Evolutionary conservation across 23 tunicate species (phyloP).

Genomic region (Halocynthia aurantium): DNA sequence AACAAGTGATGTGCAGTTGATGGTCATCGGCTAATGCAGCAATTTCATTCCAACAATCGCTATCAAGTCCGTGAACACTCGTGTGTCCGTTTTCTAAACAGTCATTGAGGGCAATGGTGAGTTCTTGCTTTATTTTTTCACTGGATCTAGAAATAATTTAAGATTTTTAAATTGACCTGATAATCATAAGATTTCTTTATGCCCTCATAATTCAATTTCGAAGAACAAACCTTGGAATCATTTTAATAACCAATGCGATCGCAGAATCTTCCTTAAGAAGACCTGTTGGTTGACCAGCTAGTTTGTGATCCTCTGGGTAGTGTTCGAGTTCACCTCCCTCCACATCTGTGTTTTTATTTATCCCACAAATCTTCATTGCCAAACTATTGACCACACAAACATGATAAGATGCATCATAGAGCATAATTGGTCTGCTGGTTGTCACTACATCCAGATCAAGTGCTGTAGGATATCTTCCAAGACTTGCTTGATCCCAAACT

Average conservation of each 20-base stretch:
- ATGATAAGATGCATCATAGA: constrained; percentile 45
- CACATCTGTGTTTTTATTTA: constrained; percentile 27
- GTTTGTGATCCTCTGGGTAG: constrained; percentile 40
- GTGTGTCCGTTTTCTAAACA: constrained; percentile 75
- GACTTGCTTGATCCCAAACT: constrained; percentile 44
- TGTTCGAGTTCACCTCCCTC: constrained; percentile 32
- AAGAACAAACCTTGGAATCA: constrained; percentile 19
- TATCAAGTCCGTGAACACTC: constrained; percentile 73
- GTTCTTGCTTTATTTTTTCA: constrained; percentile 32
- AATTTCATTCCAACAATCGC: constrained; percentile 43
- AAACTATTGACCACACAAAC: constrained; percentile 49
- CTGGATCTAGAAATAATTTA: background rate
- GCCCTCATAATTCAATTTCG: background rate
- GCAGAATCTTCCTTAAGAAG: constrained; percentile 53
- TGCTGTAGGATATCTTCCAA: constrained; percentile 56
- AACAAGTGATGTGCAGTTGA: constrained; percentile 43
- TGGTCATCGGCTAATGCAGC: constrained; percentile 50
- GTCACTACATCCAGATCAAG: constrained; percentile 54
- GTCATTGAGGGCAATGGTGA: constrained; percentile 38
- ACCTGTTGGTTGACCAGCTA: constrained; percentile 63
- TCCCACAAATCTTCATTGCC: constrained; percentile 35
- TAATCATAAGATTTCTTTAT: background rate
- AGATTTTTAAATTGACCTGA: background rate
- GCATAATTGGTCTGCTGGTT: constrained; percentile 40
- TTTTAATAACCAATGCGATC: background rate